Evolutionary conservation across 2,113 vertebrate genomes (phyloP).

Genomic region (Saiga tatarica): DNA sequence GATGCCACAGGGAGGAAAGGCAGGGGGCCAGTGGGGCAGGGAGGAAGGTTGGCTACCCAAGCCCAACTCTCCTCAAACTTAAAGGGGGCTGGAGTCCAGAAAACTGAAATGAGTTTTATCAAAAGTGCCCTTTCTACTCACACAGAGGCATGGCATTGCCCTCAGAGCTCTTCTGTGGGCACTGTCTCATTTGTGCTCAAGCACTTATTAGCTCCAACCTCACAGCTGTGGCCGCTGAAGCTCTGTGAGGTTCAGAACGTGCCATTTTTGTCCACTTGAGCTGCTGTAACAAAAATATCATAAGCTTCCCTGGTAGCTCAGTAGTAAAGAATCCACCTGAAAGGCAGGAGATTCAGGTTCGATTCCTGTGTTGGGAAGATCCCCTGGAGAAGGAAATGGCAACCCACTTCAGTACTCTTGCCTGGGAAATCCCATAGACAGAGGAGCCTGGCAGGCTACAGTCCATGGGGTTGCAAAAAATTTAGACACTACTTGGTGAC

Average conservation of each 20-base stretch:
- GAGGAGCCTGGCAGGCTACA: not conserved
- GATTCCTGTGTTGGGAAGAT: not conserved
- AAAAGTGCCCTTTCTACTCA: not conserved
- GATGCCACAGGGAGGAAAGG: not conserved
- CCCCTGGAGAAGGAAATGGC: not conserved
- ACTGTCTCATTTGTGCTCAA: not conserved
- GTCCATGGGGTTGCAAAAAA: not conserved
- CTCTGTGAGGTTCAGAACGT: not conserved
- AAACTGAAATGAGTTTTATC: not conserved
- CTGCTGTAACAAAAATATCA: not conserved
- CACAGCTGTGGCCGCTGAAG: too few species aligned
- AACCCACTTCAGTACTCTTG: not conserved
- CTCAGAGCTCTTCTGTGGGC: not conserved
- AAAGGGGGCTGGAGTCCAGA: not conserved
- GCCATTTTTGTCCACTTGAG: not conserved
- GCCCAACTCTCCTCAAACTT: not conserved
- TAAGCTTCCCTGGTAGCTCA: not conserved
- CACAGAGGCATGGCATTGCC: rapidly evolving
- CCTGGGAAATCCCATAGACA: not conserved
- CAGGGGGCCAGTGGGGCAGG: too few species aligned
- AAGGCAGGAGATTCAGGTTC: not conserved
- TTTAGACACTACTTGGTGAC: not conserved
- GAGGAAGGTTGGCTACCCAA: not conserved
- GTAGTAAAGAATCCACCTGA: not conserved
- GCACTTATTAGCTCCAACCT: not conserved